Conservation (phyloP, 1,140 invertebrate species). For the Helicoverpa armigera region DNA sequence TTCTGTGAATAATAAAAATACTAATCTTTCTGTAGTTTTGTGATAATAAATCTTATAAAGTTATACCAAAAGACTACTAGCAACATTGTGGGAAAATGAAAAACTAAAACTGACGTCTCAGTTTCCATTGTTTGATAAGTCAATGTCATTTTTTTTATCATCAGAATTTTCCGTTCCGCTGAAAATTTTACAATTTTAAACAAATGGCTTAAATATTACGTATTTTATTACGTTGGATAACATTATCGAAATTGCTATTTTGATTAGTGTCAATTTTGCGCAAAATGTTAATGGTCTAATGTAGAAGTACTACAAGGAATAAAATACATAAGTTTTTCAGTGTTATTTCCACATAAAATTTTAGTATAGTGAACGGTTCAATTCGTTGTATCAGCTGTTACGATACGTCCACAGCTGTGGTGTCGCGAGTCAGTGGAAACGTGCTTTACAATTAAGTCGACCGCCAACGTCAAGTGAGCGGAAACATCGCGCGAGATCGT, state of each 20-base stretch:
- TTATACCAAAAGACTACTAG: neutral
- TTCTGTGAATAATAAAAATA: no score
- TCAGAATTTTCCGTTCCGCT: neutral
- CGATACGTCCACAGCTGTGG: neutral
- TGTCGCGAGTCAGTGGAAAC: slow-evolving; percentile 30
- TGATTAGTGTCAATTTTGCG: neutral
- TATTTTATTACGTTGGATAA: no score
- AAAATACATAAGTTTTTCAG: neutral
- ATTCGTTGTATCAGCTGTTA: neutral
- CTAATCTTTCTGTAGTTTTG: no score
- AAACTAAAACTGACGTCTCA: neutral
- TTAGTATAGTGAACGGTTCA: neutral
- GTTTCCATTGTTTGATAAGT: slow-evolving; percentile 28
- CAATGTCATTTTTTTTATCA: neutral
- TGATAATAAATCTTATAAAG: no score
- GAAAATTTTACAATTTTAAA: neutral
- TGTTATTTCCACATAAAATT: neutral
- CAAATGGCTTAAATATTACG: neutral
- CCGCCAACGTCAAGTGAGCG: slow-evolving; percentile 41
- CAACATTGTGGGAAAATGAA: neutral
- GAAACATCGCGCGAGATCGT: slow-evolving; percentile 37
- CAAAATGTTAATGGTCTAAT: neutral
- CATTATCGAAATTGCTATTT: neutral
- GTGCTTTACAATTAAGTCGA: slow-evolving; percentile 14
- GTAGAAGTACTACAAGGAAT: neutral